Conservation (phyloP, 2,113 vertebrate species). For the Xenus cinereus region DNA sequence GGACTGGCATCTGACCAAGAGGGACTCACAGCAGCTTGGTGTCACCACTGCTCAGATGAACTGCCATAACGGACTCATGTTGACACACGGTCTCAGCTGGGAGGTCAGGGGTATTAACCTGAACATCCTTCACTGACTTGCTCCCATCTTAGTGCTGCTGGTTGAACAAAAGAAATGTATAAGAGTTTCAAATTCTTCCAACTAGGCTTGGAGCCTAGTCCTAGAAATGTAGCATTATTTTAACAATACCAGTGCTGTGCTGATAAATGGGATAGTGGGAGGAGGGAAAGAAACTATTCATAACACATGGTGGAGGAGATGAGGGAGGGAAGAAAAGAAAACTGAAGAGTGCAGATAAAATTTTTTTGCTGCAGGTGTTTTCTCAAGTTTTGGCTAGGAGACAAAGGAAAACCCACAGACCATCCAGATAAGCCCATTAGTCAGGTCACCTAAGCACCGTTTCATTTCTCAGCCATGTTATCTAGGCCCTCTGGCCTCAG, state of each 20-base stretch:
- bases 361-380: constrained; percentile 16
- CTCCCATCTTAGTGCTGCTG: not conserved
- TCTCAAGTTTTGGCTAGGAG: constrained; percentile 15
- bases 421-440: constrained; percentile 29
- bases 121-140: not conserved
- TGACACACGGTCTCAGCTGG: not conserved
- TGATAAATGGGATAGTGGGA: constrained; percentile 9
- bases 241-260: not conserved
- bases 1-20: not conserved
- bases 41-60: not conserved
- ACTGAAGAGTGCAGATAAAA: constrained; percentile 23
- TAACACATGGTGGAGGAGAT: not conserved
- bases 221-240: not conserved
- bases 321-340: constrained; percentile 10
- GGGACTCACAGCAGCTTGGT: not conserved
- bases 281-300: constrained; percentile 4
- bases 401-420: constrained; percentile 17
- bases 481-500: not conserved
- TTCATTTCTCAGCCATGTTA: not conserved
- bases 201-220: not conserved
- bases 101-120: not conserved
- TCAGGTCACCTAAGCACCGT: not conserved
- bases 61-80: not conserved
- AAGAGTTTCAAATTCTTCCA: not conserved
- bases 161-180: not conserved